phyloP scores from a whole-genome alignment of 2,113 vertebrate species.

The Acrocephalus kingi region DNA sequence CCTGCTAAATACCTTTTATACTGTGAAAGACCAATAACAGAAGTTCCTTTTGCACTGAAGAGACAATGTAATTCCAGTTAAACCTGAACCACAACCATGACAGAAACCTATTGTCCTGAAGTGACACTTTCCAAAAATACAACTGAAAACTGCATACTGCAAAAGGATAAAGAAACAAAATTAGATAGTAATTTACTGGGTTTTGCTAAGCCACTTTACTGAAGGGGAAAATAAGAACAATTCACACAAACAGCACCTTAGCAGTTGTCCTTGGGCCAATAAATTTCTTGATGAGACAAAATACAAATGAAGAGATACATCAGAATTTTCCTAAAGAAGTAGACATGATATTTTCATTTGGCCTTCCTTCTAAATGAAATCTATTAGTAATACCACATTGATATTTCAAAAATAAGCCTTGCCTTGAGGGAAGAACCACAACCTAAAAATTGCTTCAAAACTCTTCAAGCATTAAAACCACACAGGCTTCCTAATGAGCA shows the following conservation, averaged over 20 bases:
- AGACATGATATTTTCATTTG: background rate
- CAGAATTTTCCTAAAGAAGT: slow-evolving; percentile 11
- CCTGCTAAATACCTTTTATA: background rate
- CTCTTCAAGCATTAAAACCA: slow-evolving; percentile 14
- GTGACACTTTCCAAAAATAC: background rate
- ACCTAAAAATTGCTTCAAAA: slow-evolving; percentile 26
- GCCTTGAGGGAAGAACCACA: slow-evolving; percentile 19
- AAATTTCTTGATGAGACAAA: background rate
- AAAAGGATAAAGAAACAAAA: slow-evolving; percentile 28
- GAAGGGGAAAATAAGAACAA: background rate
- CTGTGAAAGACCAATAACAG: background rate
- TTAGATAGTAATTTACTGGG: background rate
- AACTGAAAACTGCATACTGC: background rate
- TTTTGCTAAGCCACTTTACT: slow-evolving; percentile 39
- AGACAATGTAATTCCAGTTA: background rate
- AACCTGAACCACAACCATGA: background rate
- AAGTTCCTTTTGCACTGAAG: background rate
- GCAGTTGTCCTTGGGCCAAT: background rate
- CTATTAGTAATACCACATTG: slow-evolving; percentile 31
- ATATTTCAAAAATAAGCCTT: slow-evolving; percentile 39
- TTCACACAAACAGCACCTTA: background rate
- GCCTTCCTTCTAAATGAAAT: slow-evolving; percentile 9
- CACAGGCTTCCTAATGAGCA: background rate
- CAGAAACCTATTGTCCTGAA: slow-evolving; percentile 11
- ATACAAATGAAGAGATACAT: background rate